Evolutionary conservation across 2,888 invertebrate species (phyloP).

Genomic region (Masnerella sp.): DNA sequence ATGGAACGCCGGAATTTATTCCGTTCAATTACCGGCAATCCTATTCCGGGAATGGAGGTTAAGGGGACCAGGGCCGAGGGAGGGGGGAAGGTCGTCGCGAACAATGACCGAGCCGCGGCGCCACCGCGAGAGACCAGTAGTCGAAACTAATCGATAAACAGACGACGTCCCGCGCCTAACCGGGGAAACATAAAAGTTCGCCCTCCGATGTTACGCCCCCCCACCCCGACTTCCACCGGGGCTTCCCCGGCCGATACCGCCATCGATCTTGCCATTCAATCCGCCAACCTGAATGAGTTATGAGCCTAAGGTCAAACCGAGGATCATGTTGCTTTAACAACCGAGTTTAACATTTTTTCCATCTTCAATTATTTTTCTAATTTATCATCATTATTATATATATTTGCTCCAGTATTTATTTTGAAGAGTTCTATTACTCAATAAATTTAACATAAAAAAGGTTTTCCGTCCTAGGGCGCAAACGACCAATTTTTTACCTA

Average conservation of each 20-base stretch:
- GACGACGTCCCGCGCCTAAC: conserved; percentile 40
- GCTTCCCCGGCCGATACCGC: conserved; percentile 22
- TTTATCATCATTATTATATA: not conserved
- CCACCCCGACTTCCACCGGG: not conserved
- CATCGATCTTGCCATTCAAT: conserved; percentile 25
- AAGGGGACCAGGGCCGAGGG: conserved; percentile 42
- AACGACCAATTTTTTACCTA: no score
- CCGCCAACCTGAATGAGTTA: conserved; percentile 37
- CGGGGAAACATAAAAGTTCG: conserved; percentile 50
- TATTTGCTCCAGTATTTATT: no score
- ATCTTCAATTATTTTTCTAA: not conserved
- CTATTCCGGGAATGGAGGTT: conserved; percentile 53
- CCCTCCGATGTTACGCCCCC: not conserved
- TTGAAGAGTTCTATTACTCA: no score
- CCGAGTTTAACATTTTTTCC: no score
- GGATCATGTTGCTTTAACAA: not conserved
- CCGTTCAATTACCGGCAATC: conserved; percentile 53
- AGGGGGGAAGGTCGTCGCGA: conserved; percentile 47
- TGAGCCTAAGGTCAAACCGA: conserved; percentile 16
- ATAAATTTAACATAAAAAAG: no score
- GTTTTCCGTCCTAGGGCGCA: no score
- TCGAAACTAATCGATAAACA: conserved; percentile 61
- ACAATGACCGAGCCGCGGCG: conserved; percentile 54
- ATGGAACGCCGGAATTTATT: conserved; percentile 48
- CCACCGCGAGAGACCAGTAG: conserved; percentile 46